Conservation (phyloP, 2,888 invertebrate species). For the Zygogramma bicolorata region DNA sequence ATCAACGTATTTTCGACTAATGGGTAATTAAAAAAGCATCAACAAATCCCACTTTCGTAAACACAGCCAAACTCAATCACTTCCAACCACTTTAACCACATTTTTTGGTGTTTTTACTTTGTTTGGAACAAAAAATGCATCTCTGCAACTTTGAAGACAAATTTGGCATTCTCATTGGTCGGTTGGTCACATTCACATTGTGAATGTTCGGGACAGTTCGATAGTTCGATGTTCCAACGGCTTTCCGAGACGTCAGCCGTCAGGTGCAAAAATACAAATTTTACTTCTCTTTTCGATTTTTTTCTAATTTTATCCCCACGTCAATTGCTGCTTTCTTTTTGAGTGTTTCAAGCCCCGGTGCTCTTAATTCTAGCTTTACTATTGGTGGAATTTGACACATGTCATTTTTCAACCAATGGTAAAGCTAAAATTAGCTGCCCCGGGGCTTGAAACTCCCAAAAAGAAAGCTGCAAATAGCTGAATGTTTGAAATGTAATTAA, state of each 20-base stretch:
- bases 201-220: constrained; percentile 45
- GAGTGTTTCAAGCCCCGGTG: too few species aligned
- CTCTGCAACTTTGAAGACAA: constrained; percentile 63
- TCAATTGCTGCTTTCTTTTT: too few species aligned
- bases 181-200: constrained; percentile 29
- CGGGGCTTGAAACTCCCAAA: too few species aligned
- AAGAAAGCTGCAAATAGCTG: too few species aligned
- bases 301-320: constrained; percentile 3
- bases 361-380: too few species aligned
- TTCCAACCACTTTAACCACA: constrained; percentile 56
- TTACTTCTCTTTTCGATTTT: neutral
- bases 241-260: constrained; percentile 36
- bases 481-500: neutral
- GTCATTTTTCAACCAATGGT: too few species aligned
- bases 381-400: too few species aligned
- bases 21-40: constrained; percentile 27
- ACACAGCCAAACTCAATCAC: constrained; percentile 39
- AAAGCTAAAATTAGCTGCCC: too few species aligned
- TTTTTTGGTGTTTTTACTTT: constrained; percentile 60
- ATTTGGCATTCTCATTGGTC: constrained; percentile 61
- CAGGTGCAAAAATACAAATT: constrained; percentile 49
- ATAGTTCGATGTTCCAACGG: constrained; percentile 38
- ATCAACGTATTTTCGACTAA: constrained; percentile 28
- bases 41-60: constrained; percentile 45
- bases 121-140: constrained; percentile 62